Conservation (phyloP, 2,113 vertebrate species). For the Glaucomys volans region DNA sequence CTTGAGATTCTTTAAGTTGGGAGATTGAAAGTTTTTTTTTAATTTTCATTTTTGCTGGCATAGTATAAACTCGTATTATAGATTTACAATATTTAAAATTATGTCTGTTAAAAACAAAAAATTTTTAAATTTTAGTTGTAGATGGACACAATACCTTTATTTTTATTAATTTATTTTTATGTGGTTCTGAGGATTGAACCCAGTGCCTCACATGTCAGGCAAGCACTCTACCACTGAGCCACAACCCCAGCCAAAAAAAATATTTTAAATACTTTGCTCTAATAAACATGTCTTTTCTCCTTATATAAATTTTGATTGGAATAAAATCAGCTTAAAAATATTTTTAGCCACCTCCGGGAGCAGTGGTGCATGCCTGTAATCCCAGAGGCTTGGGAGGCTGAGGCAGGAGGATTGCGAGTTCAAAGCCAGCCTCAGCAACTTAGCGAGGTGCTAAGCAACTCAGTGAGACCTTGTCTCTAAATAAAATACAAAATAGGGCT, state of each 20-base stretch:
- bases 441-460: no score
- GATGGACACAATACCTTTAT: no score
- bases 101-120: constrained; percentile 45
- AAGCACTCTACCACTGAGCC: no score
- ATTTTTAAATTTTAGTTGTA: not conserved
- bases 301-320: constrained; percentile 20
- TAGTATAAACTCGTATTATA: not conserved
- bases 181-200: no score
- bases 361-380: not conserved
- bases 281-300: constrained; percentile 13
- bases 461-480: no score
- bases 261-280: not conserved
- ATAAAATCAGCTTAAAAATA: constrained; percentile 38
- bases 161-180: no score
- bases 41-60: constrained; percentile 52
- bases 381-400: no score
- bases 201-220: no score
- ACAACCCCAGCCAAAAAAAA: not conserved
- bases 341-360: not conserved
- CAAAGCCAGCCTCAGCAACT: no score
- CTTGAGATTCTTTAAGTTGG: no score
- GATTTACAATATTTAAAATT: constrained; percentile 15
- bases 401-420: no score
- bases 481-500: no score
- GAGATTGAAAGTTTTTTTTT: not conserved